Base-by-base conservation (phyloP, 2,797 vertebrate species). In the Pelobates cultripes region DNA sequence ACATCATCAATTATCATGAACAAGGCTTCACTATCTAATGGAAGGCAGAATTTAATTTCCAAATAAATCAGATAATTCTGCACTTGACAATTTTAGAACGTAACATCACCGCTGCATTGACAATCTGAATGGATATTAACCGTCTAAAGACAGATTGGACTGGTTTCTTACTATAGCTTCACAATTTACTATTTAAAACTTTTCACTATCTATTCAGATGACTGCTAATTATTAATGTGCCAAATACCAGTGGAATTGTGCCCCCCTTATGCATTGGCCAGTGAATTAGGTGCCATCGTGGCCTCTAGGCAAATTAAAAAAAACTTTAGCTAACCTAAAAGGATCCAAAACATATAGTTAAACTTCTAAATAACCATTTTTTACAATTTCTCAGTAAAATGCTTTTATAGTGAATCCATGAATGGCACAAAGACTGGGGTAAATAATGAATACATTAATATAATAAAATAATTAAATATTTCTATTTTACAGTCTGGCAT, bases 11-110 rank as follows among this genome's bases (percentile, higher is more conserved):
- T 70, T 14, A 45, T 43, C 9, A 4, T 9, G 28, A 68, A n/a
- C 13, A n/a, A 15, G 68, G 43, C 5, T 70, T 45, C 68, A 13
- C 40, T 45, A 4, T 70, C 66, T n/a, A 44, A 15, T 13, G 15
- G 43, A 70, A 70, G 45, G 68, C 13, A 45, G 43, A 70, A 70
- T 70, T 45, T 70, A 44, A 70, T 70, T 70, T 70, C 42, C 68
- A 70, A 70, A 70, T 70, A 42, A 70, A 70, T 70, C 42, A 70
- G 68, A 70, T n/a, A 70, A 43, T 70, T 70, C 13, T 43, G 68
- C 68, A 70, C 43, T 44, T 44, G 68, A 70, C 47, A 70, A 45
- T 44, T 1, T 51, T 51, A 51, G 68, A 70, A 70, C 13, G 14
- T 43, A 70, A 42, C 42, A 70, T 70, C 43, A 51, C 68, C 68